These are phyloP conservation scores for Paramormyrops kingsleyae DNA, from an alignment of 2,113 vertebrate species.

Conservation along the genomic window DNA sequence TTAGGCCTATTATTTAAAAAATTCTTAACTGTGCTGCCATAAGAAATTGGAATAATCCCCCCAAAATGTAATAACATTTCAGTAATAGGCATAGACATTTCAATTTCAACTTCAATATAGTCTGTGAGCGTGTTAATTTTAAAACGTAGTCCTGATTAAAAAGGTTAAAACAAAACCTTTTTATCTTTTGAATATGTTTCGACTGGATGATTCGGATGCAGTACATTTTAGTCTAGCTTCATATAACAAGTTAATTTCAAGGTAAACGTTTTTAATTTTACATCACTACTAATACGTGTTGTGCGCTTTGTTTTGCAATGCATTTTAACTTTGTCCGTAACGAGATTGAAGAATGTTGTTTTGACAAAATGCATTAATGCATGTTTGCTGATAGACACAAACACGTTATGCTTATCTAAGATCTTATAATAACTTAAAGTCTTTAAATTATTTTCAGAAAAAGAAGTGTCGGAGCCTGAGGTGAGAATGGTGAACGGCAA, in stretches of 20 bases:
- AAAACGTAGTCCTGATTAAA: not conserved
- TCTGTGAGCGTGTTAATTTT: not conserved
- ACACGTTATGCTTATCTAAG: not conserved
- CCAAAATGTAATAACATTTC: not conserved
- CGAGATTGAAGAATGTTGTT: not conserved
- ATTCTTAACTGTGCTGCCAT: not conserved
- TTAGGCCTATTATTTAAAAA: not conserved
- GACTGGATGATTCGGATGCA: not conserved
- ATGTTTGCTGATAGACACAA: not conserved
- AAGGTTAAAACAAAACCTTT: not conserved
- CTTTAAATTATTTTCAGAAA: constrained; percentile 64
- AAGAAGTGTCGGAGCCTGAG: constrained; percentile 87
- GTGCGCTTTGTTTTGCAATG: not conserved
- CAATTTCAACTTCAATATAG: not conserved
- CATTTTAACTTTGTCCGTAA: not conserved
- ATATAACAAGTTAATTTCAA: not conserved
- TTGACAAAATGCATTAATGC: not conserved
- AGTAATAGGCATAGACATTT: not conserved
- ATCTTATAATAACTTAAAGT: not conserved
- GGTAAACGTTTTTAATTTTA: not conserved
- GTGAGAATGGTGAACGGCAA: constrained; percentile 98
- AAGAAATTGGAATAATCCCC: not conserved
- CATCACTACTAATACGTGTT: not conserved
- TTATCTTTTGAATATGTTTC: not conserved
- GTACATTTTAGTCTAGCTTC: not conserved